Percentiles rank a stretch among this genome's conserved stretches.
Conservation (phyloP, 2,888 invertebrate genomes). For the Nudaria mundana region DNA sequence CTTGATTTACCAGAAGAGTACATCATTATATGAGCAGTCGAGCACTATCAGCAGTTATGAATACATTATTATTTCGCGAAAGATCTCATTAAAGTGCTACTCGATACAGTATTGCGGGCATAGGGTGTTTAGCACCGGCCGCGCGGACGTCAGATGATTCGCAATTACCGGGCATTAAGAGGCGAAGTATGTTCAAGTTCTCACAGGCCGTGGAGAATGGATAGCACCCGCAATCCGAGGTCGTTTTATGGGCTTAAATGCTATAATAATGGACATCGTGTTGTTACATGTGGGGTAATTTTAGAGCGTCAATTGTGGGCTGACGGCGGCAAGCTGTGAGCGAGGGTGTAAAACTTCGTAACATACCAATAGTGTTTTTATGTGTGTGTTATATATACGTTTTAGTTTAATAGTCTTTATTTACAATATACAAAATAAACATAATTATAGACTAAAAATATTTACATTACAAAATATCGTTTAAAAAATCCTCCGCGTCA, state of each 20-base stretch:
- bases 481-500: no score
- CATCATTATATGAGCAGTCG: background rate
- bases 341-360: constrained; percentile 8
- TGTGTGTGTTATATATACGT: no score
- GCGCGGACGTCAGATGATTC: constrained; percentile 21
- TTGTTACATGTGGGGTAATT: constrained; percentile 51
- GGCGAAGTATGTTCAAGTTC: constrained; percentile 64
- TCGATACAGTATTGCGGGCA: constrained; percentile 18
- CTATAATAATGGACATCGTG: constrained; percentile 58
- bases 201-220: constrained; percentile 60
- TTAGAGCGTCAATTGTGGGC: constrained; percentile 26
- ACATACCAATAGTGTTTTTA: no score
- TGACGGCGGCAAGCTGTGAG: constrained; percentile 16
- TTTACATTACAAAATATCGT: no score
- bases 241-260: constrained; percentile 60
- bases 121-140: constrained; percentile 14
- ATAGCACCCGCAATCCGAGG: constrained; percentile 54
- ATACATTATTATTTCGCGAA: constrained; percentile 25
- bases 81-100: constrained; percentile 22
- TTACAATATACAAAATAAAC: no score
- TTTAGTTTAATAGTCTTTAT: no score
- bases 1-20: background rate
- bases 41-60: constrained; percentile 6
- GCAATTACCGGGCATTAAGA: constrained; percentile 66
- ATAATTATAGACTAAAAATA: no score